Percentiles rank a stretch among this genome's conserved stretches.
These are phyloP conservation scores for Carcina quercana DNA, from an alignment of 2,888 invertebrate genomes.

Conservation along the genomic window DNA sequence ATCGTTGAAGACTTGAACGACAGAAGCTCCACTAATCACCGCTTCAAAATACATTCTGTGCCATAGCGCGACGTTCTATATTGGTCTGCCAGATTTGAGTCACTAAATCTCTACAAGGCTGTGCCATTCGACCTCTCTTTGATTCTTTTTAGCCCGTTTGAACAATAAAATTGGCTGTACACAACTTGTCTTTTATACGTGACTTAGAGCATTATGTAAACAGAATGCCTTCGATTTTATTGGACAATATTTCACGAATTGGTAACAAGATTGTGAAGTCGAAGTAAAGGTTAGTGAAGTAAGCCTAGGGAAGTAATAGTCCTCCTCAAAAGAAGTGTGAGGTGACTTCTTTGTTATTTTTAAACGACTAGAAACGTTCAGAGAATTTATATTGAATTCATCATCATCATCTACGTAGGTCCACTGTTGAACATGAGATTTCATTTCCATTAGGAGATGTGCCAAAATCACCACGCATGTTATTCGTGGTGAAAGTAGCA, in stretches of 20 bases:
- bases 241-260: slow-evolving; percentile 39
- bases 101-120: slow-evolving; percentile 26
- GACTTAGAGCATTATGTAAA: slow-evolving; percentile 47
- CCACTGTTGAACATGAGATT: too few species aligned
- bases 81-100: slow-evolving; percentile 12
- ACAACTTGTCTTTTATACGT: slow-evolving; percentile 48
- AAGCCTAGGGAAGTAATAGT: too few species aligned
- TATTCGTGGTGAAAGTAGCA: too few species aligned
- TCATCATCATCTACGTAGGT: too few species aligned
- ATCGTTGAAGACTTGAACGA: slow-evolving; percentile 25
- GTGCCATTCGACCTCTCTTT: slow-evolving; percentile 1
- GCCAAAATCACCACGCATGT: too few species aligned
- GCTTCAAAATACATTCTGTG: slow-evolving; percentile 22
- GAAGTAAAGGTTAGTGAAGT: slow-evolving; percentile 20
- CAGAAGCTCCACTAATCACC: slow-evolving; percentile 16
- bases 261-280: slow-evolving; percentile 35
- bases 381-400: too few species aligned
- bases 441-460: too few species aligned
- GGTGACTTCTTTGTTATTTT: too few species aligned
- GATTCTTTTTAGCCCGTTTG: slow-evolving; percentile 59
- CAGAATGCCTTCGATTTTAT: slow-evolving; percentile 44
- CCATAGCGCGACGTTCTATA: slow-evolving; percentile 13
- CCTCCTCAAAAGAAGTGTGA: too few species aligned
- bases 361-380: too few species aligned
- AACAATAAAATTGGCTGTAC: slow-evolving; percentile 58